phyloP scores from a whole-genome alignment of 2,888 invertebrate genomes.

The Chrysodeixis includens region DNA sequence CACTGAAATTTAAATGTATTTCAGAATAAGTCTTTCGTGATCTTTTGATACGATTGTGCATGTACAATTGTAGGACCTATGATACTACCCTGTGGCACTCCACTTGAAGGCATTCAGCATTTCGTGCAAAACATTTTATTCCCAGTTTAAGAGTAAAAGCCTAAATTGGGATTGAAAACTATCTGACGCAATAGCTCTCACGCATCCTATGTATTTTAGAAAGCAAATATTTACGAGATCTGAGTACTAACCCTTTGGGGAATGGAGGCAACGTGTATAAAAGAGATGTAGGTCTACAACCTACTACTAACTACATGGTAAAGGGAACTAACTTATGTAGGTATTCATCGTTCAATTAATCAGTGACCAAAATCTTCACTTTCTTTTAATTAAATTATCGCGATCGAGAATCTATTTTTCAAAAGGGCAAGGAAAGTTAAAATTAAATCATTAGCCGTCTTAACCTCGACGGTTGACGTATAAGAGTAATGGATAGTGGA shows the following conservation, averaged over 20 bases:
- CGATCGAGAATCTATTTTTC: conserved; percentile 7
- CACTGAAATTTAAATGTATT: too few relatives aligned
- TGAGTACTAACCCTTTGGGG: neutral
- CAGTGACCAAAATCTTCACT: neutral
- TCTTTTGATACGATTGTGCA: too few relatives aligned
- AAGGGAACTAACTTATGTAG: neutral
- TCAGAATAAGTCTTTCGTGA: too few relatives aligned
- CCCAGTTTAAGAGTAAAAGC: neutral
- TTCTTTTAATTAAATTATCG: conserved; percentile 2
- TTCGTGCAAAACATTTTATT: neutral
- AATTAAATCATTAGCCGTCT: conserved; percentile 11
- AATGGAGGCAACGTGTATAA: neutral
- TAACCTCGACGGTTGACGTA: neutral
- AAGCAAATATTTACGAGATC: neutral
- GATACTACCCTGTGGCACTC: neutral
- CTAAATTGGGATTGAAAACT: neutral
- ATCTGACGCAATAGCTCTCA: neutral
- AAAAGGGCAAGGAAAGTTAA: neutral
- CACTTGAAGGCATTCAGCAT: neutral
- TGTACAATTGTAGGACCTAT: neutral
- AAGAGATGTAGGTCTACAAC: neutral
- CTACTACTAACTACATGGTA: neutral
- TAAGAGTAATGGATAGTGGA: neutral
- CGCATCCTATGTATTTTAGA: neutral
- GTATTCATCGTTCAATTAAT: neutral